phyloP scores from a whole-genome alignment of 2,113 vertebrate species.

The Poeciliopsis occidentalis region DNA sequence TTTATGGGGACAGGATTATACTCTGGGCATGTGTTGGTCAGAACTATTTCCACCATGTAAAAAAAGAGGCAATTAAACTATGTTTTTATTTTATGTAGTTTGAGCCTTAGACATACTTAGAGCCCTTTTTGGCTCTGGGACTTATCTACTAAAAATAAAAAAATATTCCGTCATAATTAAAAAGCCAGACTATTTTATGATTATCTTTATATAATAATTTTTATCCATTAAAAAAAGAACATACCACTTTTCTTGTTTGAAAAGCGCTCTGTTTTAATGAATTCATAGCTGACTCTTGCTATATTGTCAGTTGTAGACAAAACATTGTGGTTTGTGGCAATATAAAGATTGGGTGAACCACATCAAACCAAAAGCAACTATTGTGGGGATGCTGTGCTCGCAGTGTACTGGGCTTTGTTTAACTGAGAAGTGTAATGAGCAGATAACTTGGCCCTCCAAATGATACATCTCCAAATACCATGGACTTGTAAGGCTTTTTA shows the following conservation, averaged over 20 bases:
- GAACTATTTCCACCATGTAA: background rate
- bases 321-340: conserved; percentile 53
- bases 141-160: background rate
- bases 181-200: background rate
- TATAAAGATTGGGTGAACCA: conserved; percentile 63
- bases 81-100: background rate
- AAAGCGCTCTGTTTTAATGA: background rate
- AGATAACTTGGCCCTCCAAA: conserved; percentile 72
- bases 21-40: background rate
- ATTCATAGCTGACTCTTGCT: conserved; percentile 12
- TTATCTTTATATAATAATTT: no score
- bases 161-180: background rate
- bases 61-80: background rate
- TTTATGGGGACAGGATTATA: background rate
- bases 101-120: background rate
- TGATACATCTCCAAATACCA: conserved; percentile 77
- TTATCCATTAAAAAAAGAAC: background rate
- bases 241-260: background rate
- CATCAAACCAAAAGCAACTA: conserved; percentile 74
- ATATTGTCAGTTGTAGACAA: conserved; percentile 32
- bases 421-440: conserved; percentile 64
- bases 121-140: background rate
- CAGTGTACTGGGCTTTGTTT: conserved; percentile 45
- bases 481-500: conserved; percentile 82
- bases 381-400: conserved; percentile 43